A percentile compares a stretch with the other conserved stretches of the same genome.
Conservation (phyloP, 2,113 vertebrate genomes). For the Nothobranchius furzeri region DNA sequence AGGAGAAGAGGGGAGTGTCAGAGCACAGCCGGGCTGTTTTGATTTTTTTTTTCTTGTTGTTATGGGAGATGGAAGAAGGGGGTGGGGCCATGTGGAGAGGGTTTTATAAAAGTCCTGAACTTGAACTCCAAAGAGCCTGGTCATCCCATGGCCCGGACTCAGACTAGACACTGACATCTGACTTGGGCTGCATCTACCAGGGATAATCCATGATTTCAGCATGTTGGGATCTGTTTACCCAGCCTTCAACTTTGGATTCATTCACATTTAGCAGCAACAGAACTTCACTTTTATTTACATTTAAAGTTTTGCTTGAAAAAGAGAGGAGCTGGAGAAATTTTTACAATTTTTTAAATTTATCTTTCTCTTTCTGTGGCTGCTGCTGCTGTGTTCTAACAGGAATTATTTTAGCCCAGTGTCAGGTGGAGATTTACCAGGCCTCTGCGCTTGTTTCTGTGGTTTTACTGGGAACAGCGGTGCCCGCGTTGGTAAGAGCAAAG, state of each 20-base stretch:
- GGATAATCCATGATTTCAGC: slow-evolving; percentile 29
- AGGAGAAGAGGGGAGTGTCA: slow-evolving; percentile 56
- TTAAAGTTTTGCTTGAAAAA: not conserved
- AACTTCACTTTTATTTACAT: not conserved
- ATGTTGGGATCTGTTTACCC: not conserved
- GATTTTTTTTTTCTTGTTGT: slow-evolving; percentile 60
- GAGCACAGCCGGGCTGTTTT: slow-evolving; percentile 70
- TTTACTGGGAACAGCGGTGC: not conserved
- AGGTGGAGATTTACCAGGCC: not conserved
- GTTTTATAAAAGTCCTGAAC: slow-evolving; percentile 67
- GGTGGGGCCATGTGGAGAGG: slow-evolving; percentile 49
- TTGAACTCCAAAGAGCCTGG: slow-evolving; percentile 72
- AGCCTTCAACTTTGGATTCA: slow-evolving; percentile 42
- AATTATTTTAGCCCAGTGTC: slow-evolving; percentile 1
- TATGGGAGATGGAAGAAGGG: slow-evolving; percentile 62
- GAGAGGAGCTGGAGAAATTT: not conserved
- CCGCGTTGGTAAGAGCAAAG: slow-evolving; percentile 15
- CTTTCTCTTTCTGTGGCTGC: not conserved
- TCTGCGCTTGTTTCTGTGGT: slow-evolving; percentile 16
- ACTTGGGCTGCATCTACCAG: not conserved
- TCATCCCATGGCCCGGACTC: slow-evolving; percentile 67
- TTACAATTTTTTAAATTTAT: not conserved
- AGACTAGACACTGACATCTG: slow-evolving; percentile 1
- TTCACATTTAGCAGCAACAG: not conserved
- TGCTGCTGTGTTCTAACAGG: slow-evolving; percentile 29